Evolutionary conservation across 2,888 invertebrate species (phyloP).

Genomic region (Nebria brevicollis): DNA sequence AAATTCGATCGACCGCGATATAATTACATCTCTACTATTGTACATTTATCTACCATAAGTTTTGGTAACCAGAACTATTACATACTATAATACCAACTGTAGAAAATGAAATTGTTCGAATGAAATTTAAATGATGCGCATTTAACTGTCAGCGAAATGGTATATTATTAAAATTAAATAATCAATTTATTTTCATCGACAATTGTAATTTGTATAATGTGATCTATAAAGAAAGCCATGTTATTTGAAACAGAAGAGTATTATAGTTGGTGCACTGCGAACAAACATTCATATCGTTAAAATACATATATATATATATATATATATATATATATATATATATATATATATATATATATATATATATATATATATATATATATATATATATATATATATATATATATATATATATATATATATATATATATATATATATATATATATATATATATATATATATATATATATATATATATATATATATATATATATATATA

Average conservation of each 20-base stretch:
- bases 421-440: too few species aligned
- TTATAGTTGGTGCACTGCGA: background rate
- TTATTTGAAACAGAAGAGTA: background rate
- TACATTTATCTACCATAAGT: conserved; percentile 1
- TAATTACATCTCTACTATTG: background rate
- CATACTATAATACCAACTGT: background rate
- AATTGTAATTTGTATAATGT: background rate
- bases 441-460: too few species aligned
- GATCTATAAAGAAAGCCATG: background rate
- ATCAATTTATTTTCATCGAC: background rate
- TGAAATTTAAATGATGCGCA: background rate
- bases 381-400: too few species aligned
- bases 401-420: too few species aligned
- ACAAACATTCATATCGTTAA: too few species aligned
- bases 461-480: too few species aligned
- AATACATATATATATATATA: too few species aligned
- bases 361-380: too few species aligned
- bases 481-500: too few species aligned
- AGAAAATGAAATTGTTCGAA: background rate
- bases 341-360: too few species aligned
- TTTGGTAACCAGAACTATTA: background rate
- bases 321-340: too few species aligned
- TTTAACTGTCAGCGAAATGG: background rate
- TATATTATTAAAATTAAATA: background rate
- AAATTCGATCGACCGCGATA: background rate